Percentiles rank a stretch among this genome's conserved stretches.
Conservation (phyloP, 2,888 invertebrate species). For the Ariolimax columbianus region DNA sequence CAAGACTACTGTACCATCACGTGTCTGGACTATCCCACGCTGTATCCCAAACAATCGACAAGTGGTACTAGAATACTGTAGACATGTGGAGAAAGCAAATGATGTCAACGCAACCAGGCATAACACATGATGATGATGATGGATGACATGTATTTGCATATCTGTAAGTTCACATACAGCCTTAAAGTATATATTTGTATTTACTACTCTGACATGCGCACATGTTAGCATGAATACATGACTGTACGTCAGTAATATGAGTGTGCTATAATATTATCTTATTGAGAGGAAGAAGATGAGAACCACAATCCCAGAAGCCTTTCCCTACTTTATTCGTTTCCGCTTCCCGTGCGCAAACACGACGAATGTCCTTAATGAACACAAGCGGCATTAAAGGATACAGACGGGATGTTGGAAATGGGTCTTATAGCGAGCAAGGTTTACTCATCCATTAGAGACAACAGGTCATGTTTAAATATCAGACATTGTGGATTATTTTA, state of each 20-base stretch:
- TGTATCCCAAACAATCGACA: too few species aligned
- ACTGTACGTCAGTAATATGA: background rate
- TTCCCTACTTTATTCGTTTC: background rate
- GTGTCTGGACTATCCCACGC: too few species aligned
- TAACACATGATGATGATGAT: too few species aligned
- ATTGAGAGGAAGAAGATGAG: background rate
- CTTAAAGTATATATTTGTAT: background rate
- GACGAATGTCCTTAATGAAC: conserved; percentile 17
- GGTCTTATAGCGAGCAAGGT: background rate
- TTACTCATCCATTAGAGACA: background rate
- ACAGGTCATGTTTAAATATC: background rate
- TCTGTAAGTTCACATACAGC: too few species aligned
- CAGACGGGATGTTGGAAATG: background rate
- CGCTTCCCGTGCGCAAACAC: background rate
- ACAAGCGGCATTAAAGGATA: conserved; percentile 5
- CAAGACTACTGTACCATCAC: too few species aligned
- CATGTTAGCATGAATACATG: background rate
- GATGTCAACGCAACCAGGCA: too few species aligned
- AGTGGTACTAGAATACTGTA: too few species aligned
- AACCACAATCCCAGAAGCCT: background rate
- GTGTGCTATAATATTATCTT: background rate
- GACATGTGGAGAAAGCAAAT: too few species aligned
- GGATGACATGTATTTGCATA: too few species aligned
- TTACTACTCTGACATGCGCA: background rate
- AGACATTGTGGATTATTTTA: background rate